A percentile compares a stretch with the other conserved stretches of the same genome.
Evolutionary conservation across 2,797 vertebrate species (phyloP).

Genomic region (Mionectes olivaceus): DNA sequence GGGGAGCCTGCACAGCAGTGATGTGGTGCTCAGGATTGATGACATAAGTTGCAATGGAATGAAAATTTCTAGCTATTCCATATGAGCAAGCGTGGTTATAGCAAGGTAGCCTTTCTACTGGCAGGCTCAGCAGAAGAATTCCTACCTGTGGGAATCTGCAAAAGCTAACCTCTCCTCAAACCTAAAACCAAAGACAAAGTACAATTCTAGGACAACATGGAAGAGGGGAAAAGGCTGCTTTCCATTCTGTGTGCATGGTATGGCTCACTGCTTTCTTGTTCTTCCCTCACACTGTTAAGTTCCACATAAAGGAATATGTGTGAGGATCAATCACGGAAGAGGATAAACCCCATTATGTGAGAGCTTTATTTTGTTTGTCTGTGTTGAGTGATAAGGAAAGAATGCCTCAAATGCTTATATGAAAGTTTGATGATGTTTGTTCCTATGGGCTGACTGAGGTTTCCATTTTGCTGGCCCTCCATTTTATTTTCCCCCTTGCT

Average conservation of each 20-base stretch:
- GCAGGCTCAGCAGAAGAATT: background rate
- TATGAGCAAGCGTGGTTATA: background rate
- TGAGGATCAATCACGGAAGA: background rate
- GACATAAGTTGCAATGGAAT: background rate
- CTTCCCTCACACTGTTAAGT: background rate
- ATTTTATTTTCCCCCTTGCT: background rate
- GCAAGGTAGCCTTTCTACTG: background rate
- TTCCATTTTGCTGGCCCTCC: background rate
- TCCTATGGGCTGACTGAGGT: background rate
- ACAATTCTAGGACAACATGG: background rate
- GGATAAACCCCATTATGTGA: background rate
- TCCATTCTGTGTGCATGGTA: background rate
- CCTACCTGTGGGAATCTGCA: background rate
- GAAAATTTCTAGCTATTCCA: background rate
- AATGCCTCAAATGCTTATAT: background rate
- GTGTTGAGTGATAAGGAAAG: background rate
- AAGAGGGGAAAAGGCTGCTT: background rate
- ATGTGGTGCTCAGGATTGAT: background rate
- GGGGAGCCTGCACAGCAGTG: background rate
- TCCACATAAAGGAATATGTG: background rate
- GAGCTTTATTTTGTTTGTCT: background rate
- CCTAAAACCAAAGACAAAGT: background rate
- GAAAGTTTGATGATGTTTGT: background rate
- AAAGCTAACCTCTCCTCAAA: background rate
- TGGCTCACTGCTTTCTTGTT: accelerated